Conservation (phyloP, 2,113 vertebrate species). For the Osmerus mordax region DNA sequence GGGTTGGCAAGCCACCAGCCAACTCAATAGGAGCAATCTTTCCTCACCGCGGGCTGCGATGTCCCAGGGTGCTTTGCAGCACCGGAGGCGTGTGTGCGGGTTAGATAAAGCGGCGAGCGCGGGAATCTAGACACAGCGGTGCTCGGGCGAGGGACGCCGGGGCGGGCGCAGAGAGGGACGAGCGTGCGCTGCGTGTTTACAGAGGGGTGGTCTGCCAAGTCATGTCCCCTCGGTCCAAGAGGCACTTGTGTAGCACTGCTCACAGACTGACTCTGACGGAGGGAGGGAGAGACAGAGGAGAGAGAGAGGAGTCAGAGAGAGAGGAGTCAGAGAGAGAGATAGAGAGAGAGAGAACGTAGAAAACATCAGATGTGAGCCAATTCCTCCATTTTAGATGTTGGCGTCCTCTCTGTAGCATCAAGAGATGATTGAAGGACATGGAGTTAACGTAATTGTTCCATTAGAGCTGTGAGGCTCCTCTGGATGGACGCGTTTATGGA, state of each 20-base stretch:
- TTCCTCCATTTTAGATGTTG: background rate
- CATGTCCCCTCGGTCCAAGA: background rate
- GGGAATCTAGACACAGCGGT: too few relatives aligned
- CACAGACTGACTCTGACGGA: background rate
- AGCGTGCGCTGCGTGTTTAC: constrained; percentile 1
- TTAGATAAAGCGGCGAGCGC: background rate
- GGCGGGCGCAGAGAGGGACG: too few relatives aligned
- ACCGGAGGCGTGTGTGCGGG: constrained; percentile 37
- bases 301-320: background rate
- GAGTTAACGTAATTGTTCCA: too few relatives aligned
- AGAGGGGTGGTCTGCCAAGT: constrained; percentile 35
- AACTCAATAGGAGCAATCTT: constrained; percentile 60
- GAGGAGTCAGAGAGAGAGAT: background rate
- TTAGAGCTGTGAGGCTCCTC: too few relatives aligned
- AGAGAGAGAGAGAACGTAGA: background rate
- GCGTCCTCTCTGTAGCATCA: too few relatives aligned
- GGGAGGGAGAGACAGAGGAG: background rate
- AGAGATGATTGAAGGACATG: too few relatives aligned
- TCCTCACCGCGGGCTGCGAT: constrained; percentile 53
- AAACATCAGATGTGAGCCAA: background rate
- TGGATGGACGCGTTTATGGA: too few relatives aligned
- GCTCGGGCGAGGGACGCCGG: too few relatives aligned
- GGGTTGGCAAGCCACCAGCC: constrained; percentile 60
- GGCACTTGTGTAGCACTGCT: background rate
- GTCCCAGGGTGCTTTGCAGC: constrained; percentile 61